Base-by-base conservation (phyloP, 2,113 vertebrate species). In the Cnemophilus loriae region DNA sequence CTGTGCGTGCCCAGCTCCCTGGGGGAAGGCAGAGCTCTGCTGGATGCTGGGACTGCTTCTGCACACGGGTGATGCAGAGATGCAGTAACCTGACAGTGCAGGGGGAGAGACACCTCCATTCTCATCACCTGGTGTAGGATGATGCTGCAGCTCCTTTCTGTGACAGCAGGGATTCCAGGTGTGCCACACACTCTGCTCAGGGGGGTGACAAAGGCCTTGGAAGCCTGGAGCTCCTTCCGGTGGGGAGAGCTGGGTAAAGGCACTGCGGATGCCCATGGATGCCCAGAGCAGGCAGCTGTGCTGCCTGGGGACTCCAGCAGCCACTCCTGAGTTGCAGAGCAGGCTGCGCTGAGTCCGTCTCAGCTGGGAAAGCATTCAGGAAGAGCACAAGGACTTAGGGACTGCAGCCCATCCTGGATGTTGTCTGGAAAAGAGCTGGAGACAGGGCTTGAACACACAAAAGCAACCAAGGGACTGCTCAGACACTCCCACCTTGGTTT, bases 231-330 rank as follows among this genome's bases (percentile, higher is more conserved):
- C 21, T 46, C 33, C 2, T 76, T 56, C 27, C 30, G 35, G 5
- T 32, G 30, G 33, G 42, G 41, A 52, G 11, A 80, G 6, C 33
- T 52, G 52, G 57, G 49, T 13, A 42, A 68, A 55, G 56, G 19
- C 39, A 93, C 2, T 11, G 10, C 0, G 0, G 39, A n/a, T 44
- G 35, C 10, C 33, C 30, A 16, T 3, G 68, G 53, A 22, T 27
- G 39, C 15, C 23, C 15, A 7, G 35, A 60, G 19, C 37, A 44
- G 32, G 22, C 18, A 63, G 4, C 64, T 60, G 44, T 50, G 69
- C 55, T 83, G 75, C 79, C 79, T 85, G 53, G 17, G 55, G 33
- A 46, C 39, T 60, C 22, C 87, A 70, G 28, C 32, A 80, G 39
- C 17, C 42, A 50, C 56, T 26, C 50, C 53, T 65, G 78, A 84